Percentiles rank a stretch among this genome's conserved stretches.
These are phyloP conservation scores for Uria aalge DNA, from an alignment of 2,113 vertebrate species.

Conservation along the genomic window DNA sequence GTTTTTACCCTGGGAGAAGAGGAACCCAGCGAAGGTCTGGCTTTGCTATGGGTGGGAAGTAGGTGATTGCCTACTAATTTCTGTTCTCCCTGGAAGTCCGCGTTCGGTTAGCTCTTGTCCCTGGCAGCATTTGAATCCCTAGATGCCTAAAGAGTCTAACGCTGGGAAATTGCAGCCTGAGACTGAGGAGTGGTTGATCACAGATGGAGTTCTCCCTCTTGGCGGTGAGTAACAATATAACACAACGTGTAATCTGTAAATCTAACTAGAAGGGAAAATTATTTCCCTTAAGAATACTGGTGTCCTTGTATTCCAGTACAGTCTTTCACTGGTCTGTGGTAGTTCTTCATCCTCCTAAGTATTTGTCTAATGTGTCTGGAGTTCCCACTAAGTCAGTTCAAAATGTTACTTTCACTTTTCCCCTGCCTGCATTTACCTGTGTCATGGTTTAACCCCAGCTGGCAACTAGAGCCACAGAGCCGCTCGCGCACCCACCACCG, in stretches of 20 bases:
- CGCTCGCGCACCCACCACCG: not conserved
- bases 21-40: not conserved
- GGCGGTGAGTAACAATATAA: not conserved
- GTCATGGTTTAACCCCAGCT: not conserved
- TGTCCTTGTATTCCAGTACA: not conserved
- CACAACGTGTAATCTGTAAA: not conserved
- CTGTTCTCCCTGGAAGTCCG: not conserved
- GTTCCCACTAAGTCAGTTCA: not conserved
- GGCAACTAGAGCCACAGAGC: not conserved
- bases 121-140: not conserved
- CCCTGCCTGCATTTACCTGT: not conserved
- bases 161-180: not conserved
- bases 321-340: not conserved
- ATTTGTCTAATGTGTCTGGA: not conserved
- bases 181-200: not conserved
- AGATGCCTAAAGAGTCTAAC: not conserved
- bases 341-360: not conserved
- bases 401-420: not conserved
- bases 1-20: not conserved
- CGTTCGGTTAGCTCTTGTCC: not conserved
- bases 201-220: not conserved
- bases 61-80: not conserved
- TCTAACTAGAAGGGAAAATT: not conserved
- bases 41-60: not conserved
- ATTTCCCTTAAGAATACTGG: not conserved